Evolutionary conservation across 2,888 invertebrate genomes (phyloP).

Genomic region (Cryptocheilus praepositus): DNA sequence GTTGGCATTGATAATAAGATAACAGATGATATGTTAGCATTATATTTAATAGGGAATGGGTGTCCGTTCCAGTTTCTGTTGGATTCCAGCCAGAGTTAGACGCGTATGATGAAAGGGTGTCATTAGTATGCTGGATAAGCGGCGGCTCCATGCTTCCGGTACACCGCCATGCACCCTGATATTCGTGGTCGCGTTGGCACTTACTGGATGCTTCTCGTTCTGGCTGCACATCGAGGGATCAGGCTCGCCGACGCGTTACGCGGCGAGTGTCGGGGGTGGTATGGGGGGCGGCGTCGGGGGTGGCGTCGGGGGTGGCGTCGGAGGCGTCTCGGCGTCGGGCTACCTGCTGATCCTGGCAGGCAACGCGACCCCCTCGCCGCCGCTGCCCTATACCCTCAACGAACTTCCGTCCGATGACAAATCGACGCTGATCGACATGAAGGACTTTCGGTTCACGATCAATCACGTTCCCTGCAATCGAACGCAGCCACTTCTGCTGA

Average conservation of each 20-base stretch:
- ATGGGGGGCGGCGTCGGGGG: too few species aligned
- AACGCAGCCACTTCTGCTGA: conserved; percentile 72
- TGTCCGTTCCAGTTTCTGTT: too few species aligned
- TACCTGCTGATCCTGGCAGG: conserved; percentile 56
- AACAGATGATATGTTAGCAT: too few species aligned
- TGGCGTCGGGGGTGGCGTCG: too few species aligned
- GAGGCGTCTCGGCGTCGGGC: conserved; percentile 40
- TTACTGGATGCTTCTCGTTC: conserved; percentile 64
- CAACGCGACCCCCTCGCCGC: conserved; percentile 52
- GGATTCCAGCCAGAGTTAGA: conserved; percentile 38
- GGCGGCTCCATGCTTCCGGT: conserved; percentile 65
- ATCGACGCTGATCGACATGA: conserved; percentile 73
- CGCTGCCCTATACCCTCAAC: conserved; percentile 56
- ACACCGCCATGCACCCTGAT: conserved; percentile 64
- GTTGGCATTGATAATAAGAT: too few species aligned
- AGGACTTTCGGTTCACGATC: conserved; percentile 80
- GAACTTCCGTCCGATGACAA: conserved; percentile 67
- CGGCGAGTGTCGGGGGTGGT: too few species aligned
- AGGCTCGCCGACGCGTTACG: conserved; percentile 43
- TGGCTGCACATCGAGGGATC: conserved; percentile 64
- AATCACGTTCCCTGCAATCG: conserved; percentile 78
- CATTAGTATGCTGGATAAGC: conserved; percentile 68
- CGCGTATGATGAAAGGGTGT: conserved; percentile 53
- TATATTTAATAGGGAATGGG: too few species aligned
- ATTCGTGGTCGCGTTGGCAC: conserved; percentile 59